Evolutionary conservation across 2,113 vertebrate genomes (phyloP).

Genomic region (Datnioides undecimradiatus): DNA sequence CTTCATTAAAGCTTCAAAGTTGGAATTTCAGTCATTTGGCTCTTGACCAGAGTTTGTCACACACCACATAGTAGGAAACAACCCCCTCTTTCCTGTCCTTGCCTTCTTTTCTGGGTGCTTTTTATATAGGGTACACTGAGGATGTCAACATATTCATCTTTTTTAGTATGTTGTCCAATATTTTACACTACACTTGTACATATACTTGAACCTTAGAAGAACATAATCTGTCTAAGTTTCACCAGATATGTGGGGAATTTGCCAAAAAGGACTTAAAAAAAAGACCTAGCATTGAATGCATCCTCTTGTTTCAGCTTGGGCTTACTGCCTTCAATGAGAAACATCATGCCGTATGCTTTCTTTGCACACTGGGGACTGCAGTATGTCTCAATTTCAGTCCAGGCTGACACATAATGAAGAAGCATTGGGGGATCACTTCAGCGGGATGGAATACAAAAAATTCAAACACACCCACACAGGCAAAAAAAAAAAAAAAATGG

Average conservation of each 20-base stretch:
- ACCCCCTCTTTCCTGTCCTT: constrained; percentile 43
- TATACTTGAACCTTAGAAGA: constrained; percentile 13
- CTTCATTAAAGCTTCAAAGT: constrained; percentile 84
- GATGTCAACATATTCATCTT: constrained; percentile 34
- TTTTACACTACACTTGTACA: constrained; percentile 2
- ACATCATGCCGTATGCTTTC: constrained; percentile 23
- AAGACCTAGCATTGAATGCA: constrained; percentile 11
- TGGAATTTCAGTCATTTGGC: constrained; percentile 79
- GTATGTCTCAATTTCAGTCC: constrained; percentile 59
- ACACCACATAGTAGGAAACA: constrained; percentile 59
- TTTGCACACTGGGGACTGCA: constrained; percentile 24
- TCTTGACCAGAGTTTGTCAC: constrained; percentile 68
- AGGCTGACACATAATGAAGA: constrained; percentile 59
- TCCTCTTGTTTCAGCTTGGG: constrained; percentile 21
- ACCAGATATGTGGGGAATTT: not conserved
- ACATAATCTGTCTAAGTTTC: not conserved
- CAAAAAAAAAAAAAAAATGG: constrained; percentile 3
- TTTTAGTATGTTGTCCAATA: constrained; percentile 32
- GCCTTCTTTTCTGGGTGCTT: constrained; percentile 35
- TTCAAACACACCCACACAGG: constrained; percentile 26
- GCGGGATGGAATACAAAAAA: constrained; percentile 46
- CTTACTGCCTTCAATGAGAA: constrained; percentile 39
- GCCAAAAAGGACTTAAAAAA: constrained; percentile 15
- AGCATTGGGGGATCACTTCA: constrained; percentile 39
- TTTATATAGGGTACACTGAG: constrained; percentile 23